A percentile compares a stretch with the other conserved stretches of the same genome.
phyloP scores from a whole-genome alignment of 2,888 invertebrate genomes.

The Meteorus colon region DNA sequence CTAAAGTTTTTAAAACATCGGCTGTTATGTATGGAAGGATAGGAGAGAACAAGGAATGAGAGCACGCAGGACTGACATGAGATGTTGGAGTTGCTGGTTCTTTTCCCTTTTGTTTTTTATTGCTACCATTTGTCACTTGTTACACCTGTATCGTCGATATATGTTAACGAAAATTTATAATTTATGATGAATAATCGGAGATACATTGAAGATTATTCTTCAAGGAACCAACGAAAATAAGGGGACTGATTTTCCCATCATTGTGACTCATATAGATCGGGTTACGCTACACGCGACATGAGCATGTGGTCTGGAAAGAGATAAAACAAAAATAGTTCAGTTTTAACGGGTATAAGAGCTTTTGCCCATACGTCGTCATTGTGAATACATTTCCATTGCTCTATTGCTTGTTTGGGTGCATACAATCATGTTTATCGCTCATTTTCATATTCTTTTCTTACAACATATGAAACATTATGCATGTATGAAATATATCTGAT shows the following conservation, averaged over 20 bases:
- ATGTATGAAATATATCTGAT: no score
- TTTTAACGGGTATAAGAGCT: background rate
- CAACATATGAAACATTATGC: no score
- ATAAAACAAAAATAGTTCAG: background rate
- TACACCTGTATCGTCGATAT: background rate
- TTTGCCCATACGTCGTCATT: background rate
- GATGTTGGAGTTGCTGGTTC: background rate
- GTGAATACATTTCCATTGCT: background rate
- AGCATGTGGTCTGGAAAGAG: background rate
- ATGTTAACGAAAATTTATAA: background rate
- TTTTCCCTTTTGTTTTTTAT: slow-evolving; percentile 15
- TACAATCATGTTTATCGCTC: no score
- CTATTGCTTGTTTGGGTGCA: background rate
- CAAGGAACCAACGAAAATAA: slow-evolving; percentile 24
- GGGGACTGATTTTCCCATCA: background rate
- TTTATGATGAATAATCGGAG: no score
- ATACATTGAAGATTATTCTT: background rate
- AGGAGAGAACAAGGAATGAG: no score
- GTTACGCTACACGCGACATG: slow-evolving; percentile 15
- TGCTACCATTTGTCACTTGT: background rate
- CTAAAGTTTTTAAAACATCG: background rate
- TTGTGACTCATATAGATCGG: slow-evolving; percentile 2
- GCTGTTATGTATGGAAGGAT: slow-evolving; percentile 2
- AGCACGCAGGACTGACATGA: background rate
- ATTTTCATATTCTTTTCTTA: no score